A percentile compares a stretch with the other conserved stretches of the same genome.
Conservation (phyloP, 2,888 invertebrate genomes). For the Strigamia transsilvanica region DNA sequence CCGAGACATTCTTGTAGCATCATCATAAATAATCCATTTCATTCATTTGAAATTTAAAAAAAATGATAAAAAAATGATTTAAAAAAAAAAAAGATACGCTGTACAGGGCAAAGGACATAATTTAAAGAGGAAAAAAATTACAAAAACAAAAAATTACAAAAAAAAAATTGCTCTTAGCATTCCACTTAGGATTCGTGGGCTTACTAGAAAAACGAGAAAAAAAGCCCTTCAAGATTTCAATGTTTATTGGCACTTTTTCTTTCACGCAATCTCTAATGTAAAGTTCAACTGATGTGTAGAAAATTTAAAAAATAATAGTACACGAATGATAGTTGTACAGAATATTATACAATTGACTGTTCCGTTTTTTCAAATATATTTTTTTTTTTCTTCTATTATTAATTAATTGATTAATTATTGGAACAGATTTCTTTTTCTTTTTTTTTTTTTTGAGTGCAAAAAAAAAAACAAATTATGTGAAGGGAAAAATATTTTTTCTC, state of each 20-base stretch:
- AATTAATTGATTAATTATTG: background rate
- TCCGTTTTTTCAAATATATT: background rate
- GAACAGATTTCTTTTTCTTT: background rate
- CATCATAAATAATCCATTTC: constrained; percentile 14
- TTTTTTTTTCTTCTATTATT: background rate
- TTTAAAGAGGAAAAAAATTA: constrained; percentile 5
- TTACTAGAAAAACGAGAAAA: constrained; percentile 2
- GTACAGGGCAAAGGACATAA: constrained; percentile 30
- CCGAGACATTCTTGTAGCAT: constrained; percentile 18
- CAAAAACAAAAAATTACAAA: background rate
- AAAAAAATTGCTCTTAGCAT: constrained; percentile 11
- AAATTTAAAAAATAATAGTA: constrained; percentile 12
- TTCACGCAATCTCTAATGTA: constrained; percentile 30
- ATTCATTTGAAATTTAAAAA: background rate
- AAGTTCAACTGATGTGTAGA: constrained; percentile 17
- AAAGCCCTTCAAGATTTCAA: background rate
- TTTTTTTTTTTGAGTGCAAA: background rate
- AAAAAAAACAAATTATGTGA: constrained; percentile 24
- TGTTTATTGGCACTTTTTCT: constrained; percentile 27
- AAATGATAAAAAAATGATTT: too few species aligned
- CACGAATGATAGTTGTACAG: constrained; percentile 31
- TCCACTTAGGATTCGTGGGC: constrained; percentile 27
- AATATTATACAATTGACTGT: constrained; percentile 22
- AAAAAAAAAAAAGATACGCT: background rate
- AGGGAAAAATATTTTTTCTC: background rate